Conservation (phyloP, 2,797 vertebrate species). For the Cercopithecus petaurista region DNA sequence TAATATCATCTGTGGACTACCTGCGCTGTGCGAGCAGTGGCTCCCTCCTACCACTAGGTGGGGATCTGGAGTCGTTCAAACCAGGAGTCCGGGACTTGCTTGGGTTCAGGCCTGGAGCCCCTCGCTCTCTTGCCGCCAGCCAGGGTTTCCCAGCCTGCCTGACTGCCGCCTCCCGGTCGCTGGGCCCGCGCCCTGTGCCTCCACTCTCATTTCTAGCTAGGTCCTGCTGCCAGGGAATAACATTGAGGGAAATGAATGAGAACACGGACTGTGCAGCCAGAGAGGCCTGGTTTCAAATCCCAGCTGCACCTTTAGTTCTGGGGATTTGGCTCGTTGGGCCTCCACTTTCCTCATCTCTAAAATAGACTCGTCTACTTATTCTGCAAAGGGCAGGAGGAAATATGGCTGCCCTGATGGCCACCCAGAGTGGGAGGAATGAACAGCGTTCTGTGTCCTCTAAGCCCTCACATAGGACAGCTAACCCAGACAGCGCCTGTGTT, state of each 20-base stretch:
- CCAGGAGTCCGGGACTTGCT: neutral
- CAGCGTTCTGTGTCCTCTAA: neutral
- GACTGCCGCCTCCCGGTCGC: neutral
- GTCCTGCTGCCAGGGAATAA: neutral
- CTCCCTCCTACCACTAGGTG: conserved; percentile 66
- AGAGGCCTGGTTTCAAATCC: neutral
- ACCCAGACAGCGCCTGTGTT: neutral
- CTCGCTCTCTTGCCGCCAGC: neutral
- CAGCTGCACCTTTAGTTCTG: neutral
- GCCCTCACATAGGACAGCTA: neutral
- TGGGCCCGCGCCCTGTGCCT: neutral
- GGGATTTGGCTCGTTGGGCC: neutral
- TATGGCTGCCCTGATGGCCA: neutral
- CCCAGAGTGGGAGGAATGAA: too few relatives aligned
- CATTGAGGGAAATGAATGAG: neutral
- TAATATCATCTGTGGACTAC: accelerated
- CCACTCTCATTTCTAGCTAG: neutral
- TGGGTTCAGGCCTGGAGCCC: neutral
- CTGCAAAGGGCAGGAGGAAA: neutral
- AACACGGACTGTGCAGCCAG: neutral
- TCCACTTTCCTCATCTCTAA: neutral
- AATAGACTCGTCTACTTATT: neutral
- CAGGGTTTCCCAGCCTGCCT: neutral
- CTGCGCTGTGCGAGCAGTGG: neutral
- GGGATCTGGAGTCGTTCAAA: conserved; percentile 54